Conservation (phyloP, 2,888 invertebrate genomes). For the Noctua fimbriata region DNA sequence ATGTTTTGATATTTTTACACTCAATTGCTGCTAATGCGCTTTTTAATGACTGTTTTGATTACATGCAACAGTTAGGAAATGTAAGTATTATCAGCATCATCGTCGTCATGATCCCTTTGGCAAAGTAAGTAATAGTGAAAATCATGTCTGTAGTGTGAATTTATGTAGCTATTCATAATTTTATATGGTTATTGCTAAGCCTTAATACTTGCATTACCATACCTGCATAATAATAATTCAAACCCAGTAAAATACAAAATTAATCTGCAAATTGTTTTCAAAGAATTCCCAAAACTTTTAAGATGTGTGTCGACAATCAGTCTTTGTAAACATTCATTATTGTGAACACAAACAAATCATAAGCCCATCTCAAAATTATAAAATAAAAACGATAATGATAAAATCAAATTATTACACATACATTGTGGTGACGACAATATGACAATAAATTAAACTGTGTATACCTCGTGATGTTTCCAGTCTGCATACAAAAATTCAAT, state of each 20-base stretch:
- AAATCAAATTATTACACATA: neutral
- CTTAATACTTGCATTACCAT: constrained; percentile 2
- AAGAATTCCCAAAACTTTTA: neutral
- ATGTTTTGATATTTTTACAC: neutral
- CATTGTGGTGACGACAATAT: neutral
- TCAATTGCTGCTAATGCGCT: neutral
- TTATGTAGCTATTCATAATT: neutral
- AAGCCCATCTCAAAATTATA: neutral
- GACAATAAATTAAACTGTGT: neutral
- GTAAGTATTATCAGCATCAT: constrained; percentile 42
- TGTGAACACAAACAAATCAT: neutral
- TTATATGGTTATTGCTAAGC: neutral
- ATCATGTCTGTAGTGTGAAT: neutral
- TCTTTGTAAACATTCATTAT: neutral
- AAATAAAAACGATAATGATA: neutral
- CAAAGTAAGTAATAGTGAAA: constrained; percentile 25
- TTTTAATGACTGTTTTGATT: constrained; percentile 19
- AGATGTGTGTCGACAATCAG: neutral
- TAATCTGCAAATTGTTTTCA: neutral
- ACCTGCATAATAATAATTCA: neutral
- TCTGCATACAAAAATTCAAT: neutral
- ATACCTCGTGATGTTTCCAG: neutral
- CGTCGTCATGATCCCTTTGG: constrained; percentile 3
- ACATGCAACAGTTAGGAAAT: constrained; percentile 42
- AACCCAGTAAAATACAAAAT: neutral